Percentiles rank a stretch among this genome's conserved stretches.
These are phyloP conservation scores for Nemotelus pantherinus DNA, from an alignment of 2,888 invertebrate genomes.

Conservation along the genomic window DNA sequence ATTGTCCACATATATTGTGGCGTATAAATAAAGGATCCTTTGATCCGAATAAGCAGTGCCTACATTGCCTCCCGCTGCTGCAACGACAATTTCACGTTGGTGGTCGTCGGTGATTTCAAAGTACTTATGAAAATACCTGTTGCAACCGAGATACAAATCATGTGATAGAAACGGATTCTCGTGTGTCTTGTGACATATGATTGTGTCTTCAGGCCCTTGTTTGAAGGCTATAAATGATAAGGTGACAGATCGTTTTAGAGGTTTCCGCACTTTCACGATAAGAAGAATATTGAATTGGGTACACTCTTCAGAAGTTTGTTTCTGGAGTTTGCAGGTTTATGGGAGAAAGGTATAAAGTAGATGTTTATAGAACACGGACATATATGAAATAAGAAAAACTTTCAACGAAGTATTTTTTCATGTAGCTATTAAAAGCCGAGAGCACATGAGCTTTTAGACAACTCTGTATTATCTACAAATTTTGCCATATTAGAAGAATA, in stretches of 20 bases:
- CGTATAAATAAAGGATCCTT: conserved; percentile 6
- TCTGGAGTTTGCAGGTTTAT: too few relatives aligned
- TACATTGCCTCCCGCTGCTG: conserved; percentile 44
- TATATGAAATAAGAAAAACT: too few relatives aligned
- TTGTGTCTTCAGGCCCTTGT: neutral
- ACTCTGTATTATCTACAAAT: too few relatives aligned
- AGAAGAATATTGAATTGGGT: neutral
- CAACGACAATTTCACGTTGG: conserved; percentile 48
- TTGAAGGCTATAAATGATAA: neutral
- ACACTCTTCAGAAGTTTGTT: too few relatives aligned
- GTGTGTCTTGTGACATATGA: neutral
- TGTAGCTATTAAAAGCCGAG: too few relatives aligned
- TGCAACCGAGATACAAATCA: conserved; percentile 47
- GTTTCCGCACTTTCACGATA: neutral
- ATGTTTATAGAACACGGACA: too few relatives aligned
- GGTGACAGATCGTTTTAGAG: neutral
- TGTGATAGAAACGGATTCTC: conserved; percentile 43
- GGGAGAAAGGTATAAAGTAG: too few relatives aligned
- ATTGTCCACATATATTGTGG: conserved; percentile 10
- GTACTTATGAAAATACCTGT: conserved; percentile 42
- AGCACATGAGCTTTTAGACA: too few relatives aligned
- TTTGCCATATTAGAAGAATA: too few relatives aligned
- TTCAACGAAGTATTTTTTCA: too few relatives aligned
- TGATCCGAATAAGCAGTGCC: conserved; percentile 10
- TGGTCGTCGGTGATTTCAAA: conserved; percentile 48